These are phyloP conservation scores for Netelia fuscicornis DNA, from an alignment of 2,888 invertebrate genomes.

Conservation along the genomic window DNA sequence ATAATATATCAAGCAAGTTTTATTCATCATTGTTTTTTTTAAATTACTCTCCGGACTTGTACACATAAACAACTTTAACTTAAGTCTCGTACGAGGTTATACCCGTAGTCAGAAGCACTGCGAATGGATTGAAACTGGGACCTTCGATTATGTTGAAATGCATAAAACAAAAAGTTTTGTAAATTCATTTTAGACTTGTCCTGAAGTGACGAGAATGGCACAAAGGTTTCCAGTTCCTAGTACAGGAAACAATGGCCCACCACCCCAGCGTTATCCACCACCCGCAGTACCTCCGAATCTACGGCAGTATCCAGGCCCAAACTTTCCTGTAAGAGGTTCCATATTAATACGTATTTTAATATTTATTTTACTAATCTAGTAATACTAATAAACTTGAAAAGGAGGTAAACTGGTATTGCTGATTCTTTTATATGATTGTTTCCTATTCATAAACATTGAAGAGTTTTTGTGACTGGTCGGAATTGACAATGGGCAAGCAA, in stretches of 20 bases:
- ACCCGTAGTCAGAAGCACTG: background rate
- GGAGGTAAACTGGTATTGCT: too few relatives aligned
- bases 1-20: background rate
- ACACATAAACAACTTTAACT: background rate
- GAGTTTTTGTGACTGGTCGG: too few relatives aligned
- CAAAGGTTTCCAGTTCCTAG: slow-evolving; percentile 87
- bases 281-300: slow-evolving; percentile 87
- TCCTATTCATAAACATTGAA: too few relatives aligned
- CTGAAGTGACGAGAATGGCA: slow-evolving; percentile 84
- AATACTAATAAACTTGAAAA: background rate
- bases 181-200: slow-evolving; percentile 41
- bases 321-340: slow-evolving; percentile 89
- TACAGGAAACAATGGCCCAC: slow-evolving; percentile 86
- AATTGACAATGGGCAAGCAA: too few relatives aligned
- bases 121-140: slow-evolving; percentile 7
- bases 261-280: slow-evolving; percentile 87
- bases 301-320: slow-evolving; percentile 90
- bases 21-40: background rate
- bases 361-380: background rate
- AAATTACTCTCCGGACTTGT: background rate
- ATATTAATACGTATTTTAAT: background rate
- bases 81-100: slow-evolving; percentile 39
- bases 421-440: too few relatives aligned
- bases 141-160: background rate
- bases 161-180: background rate